Base-by-base conservation (phyloP, 2,113 vertebrate genomes). In the Lasiurus borealis region DNA sequence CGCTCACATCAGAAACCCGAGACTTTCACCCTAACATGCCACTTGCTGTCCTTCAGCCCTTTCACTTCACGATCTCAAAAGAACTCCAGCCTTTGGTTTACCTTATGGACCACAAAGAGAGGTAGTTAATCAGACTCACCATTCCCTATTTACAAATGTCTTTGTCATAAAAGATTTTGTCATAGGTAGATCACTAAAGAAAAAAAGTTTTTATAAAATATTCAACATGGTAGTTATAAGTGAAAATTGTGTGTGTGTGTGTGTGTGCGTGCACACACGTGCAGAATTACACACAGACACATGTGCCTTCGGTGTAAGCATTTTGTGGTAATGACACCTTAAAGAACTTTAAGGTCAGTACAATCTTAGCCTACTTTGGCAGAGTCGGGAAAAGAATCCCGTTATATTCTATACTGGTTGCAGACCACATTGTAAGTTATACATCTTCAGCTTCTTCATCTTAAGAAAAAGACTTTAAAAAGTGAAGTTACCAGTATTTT, bases 381-480 rank as follows among this genome's bases (percentile, higher is more conserved):
- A 44, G 54, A 16, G 8, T 78, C 31, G 52, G 57, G 90, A 36
- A 72, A 12, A 40, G 62, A 25, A 27, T 59, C 68, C 87, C 36
- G 2, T 27, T 82, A 8, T 81, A 25, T 72, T 75, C 76, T 90
- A 6, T 40, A 12, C 59, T 59, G n/a, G 52, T 81, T 85, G 85
- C 77, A 95, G 50, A 90, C 40, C 27, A 34, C 27, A 34, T 87
- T 40, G 1, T 84, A 86, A 94, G 15, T 76, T 46, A 36, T 5
- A 69, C 62, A 27, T 44, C 87, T 94, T 91, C 31, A 85, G 34
- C 31, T 73, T 23, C 59, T 68, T 88, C 21, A 36, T 76, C 85
- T 90, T 82, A 85, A 93, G 68, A 44, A 76, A 85, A 85, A 77
- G 21, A 36, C 6, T 88, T 68, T 52, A 36, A 66, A 93, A 93